phyloP scores from a whole-genome alignment of 1,140 invertebrate genomes.

The Pseudomyrmex concolor region DNA sequence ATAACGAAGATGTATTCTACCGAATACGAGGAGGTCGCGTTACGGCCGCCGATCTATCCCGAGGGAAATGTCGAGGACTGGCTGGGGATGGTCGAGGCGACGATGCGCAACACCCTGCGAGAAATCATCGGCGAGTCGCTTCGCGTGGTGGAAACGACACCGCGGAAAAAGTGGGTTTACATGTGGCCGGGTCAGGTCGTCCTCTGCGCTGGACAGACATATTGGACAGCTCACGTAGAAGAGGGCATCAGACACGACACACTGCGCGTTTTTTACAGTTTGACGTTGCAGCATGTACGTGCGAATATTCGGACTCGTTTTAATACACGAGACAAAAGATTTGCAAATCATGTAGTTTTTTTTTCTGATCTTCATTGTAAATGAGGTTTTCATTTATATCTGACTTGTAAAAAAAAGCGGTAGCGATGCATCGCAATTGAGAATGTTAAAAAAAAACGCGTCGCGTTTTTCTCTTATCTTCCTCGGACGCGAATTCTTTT shows the following conservation, averaged over 20 bases:
- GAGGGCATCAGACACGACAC: constrained; percentile 83
- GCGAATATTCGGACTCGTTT: background rate
- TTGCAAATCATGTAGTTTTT: background rate
- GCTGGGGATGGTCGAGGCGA: constrained; percentile 88
- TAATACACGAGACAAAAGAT: background rate
- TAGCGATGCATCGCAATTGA: background rate
- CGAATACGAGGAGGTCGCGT: constrained; percentile 90
- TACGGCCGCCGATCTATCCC: constrained; percentile 88
- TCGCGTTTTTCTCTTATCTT: background rate
- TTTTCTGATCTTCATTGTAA: background rate
- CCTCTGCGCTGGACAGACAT: constrained; percentile 88
- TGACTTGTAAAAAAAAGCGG: background rate
- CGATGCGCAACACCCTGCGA: constrained; percentile 88
- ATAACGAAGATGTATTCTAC: constrained; percentile 92
- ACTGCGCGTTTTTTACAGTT: constrained; percentile 83
- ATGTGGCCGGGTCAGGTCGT: constrained; percentile 92
- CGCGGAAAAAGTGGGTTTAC: constrained; percentile 89
- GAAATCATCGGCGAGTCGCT: constrained; percentile 86
- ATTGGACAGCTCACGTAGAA: constrained; percentile 88
- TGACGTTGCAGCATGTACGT: constrained; percentile 81
- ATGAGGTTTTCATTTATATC: background rate
- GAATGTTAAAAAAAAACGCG: background rate
- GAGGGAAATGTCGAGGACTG: constrained; percentile 92
- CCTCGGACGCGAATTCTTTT: constrained; percentile 2
- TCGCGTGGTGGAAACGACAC: constrained; percentile 81